Conservation (phyloP, 1,140 invertebrate species). For the Cotesia chilonis region DNA sequence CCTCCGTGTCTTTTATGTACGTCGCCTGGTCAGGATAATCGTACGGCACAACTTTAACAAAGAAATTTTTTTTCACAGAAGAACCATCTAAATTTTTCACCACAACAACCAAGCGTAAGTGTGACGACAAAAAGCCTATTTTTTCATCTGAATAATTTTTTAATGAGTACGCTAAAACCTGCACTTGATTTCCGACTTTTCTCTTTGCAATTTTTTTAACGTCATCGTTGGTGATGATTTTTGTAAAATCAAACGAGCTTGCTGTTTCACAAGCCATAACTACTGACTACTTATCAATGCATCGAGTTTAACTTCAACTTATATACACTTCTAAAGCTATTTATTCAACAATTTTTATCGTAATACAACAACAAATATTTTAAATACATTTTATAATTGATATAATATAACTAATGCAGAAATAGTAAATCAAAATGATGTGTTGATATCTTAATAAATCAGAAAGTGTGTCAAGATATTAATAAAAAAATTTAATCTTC, state of each 20-base stretch:
- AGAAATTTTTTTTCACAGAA: constrained; percentile 54
- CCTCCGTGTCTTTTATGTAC: constrained; percentile 63
- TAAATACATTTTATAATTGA: neutral
- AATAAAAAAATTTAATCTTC: no score
- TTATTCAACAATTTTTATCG: no score
- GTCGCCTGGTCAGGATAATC: constrained; percentile 54
- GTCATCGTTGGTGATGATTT: constrained; percentile 47
- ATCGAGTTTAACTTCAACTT: neutral
- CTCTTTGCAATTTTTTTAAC: constrained; percentile 45
- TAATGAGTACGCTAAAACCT: constrained; percentile 45
- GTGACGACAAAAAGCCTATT: constrained; percentile 66
- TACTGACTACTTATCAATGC: no score
- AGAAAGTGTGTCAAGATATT: neutral
- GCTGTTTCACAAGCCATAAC: constrained; percentile 8
- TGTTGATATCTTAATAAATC: neutral
- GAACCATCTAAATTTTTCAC: constrained; percentile 35
- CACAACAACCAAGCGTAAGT: constrained; percentile 52
- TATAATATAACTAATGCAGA: no score
- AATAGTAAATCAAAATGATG: constrained; percentile 9
- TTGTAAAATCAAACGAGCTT: neutral
- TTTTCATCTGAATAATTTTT: constrained; percentile 54
- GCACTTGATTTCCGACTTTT: constrained; percentile 25
- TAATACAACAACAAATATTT: neutral
- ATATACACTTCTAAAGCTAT: constrained; percentile 1
- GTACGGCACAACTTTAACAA: constrained; percentile 65